phyloP scores from a whole-genome alignment of 2,888 invertebrate species.

The Phania funesta region DNA sequence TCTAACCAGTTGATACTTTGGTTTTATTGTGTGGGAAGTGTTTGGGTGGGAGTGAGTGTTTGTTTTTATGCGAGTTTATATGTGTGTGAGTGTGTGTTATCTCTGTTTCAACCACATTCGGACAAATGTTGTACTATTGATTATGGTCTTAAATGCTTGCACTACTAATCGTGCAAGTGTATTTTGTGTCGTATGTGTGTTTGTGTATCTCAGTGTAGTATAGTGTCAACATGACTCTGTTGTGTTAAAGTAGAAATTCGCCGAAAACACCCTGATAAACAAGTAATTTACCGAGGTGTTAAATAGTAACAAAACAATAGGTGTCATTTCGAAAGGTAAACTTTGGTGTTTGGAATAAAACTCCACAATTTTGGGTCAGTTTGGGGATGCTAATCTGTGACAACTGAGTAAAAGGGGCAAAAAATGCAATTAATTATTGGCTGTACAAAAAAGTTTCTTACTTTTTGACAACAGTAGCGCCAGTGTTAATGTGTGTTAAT shows the following conservation, averaged over 20 bases:
- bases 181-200: not conserved
- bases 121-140: constrained; percentile 49
- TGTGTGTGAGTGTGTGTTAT: not conserved
- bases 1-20: constrained; percentile 15
- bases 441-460: too few species aligned
- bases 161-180: not conserved
- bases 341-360: not conserved
- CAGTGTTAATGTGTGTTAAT: too few species aligned
- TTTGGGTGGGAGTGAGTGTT: not conserved
- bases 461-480: too few species aligned
- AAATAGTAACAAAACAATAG: not conserved
- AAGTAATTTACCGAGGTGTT: constrained; percentile 32
- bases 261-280: constrained; percentile 10
- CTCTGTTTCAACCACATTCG: constrained; percentile 15
- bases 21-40: not conserved
- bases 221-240: constrained; percentile 43
- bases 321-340: not conserved
- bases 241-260: constrained; percentile 1
- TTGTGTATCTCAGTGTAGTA: not conserved
- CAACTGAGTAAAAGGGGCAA: too few species aligned
- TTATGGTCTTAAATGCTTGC: constrained; percentile 40
- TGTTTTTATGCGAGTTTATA: not conserved
- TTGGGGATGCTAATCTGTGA: too few species aligned
- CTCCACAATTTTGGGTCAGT: too few species aligned
- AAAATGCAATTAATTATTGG: too few species aligned